Conservation (phyloP, 2,797 vertebrate species). For the Periparus ater region DNA sequence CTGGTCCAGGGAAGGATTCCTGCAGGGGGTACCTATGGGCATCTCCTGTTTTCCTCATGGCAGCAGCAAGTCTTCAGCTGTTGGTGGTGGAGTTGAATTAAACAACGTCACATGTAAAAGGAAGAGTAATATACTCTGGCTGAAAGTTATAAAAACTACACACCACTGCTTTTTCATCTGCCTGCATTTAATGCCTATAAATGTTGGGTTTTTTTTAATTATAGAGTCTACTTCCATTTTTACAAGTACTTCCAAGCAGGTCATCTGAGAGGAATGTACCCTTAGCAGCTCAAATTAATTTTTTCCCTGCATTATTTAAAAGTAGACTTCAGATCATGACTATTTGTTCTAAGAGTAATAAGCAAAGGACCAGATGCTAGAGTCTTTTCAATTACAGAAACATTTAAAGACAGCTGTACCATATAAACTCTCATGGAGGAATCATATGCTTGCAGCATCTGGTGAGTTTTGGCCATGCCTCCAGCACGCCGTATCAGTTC, state of each 20-base stretch:
- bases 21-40: background rate
- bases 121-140: background rate
- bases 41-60: background rate
- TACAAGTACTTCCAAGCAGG: background rate
- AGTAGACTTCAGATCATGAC: conserved; percentile 10
- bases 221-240: background rate
- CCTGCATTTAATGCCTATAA: background rate
- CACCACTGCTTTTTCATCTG: background rate
- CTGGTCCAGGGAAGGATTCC: background rate
- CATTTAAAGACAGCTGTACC: conserved; percentile 74
- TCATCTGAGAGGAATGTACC: background rate
- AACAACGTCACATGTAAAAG: background rate
- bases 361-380: conserved; percentile 71
- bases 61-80: background rate
- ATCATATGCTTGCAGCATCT: conserved; percentile 74
- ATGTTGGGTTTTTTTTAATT: background rate
- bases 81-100: background rate
- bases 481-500: conserved; percentile 19
- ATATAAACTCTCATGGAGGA: conserved; percentile 71
- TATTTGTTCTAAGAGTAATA: conserved; percentile 67
- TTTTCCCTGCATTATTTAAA: conserved; percentile 62
- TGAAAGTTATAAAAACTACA: background rate
- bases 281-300: background rate
- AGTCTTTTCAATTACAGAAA: conserved; percentile 72
- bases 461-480: conserved; percentile 63